Percentiles rank a stretch among this genome's conserved stretches.
phyloP scores from a whole-genome alignment of 1,140 invertebrate genomes.

The Drosophila pseudoobscura region DNA sequence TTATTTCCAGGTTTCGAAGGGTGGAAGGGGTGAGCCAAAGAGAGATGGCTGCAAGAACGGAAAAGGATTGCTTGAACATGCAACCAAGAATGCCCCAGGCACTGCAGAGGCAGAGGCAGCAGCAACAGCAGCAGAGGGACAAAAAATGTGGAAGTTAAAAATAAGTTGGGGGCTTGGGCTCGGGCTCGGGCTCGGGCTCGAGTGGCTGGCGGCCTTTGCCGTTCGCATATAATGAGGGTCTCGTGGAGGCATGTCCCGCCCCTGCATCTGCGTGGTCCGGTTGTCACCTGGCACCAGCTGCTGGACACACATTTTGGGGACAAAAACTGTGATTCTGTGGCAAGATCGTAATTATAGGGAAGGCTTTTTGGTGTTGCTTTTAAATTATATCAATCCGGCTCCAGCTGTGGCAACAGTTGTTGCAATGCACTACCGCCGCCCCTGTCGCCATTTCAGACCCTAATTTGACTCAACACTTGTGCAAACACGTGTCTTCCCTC shows the following conservation, averaged over 20 bases:
- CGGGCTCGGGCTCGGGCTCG: constrained; percentile 20
- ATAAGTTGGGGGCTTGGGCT: constrained; percentile 65
- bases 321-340: constrained; percentile 70
- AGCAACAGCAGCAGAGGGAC: constrained; percentile 14
- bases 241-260: constrained; percentile 12
- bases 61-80: constrained; percentile 80
- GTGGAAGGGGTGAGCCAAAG: constrained; percentile 19
- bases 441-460: background rate
- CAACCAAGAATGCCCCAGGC: constrained; percentile 68
- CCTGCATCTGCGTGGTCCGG: constrained; percentile 19
- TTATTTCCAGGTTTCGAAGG: constrained; percentile 56
- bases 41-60: constrained; percentile 44
- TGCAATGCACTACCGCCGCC: background rate
- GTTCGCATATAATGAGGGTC: constrained; percentile 80
- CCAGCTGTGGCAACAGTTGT: constrained; percentile 21
- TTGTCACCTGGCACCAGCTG: constrained; percentile 69
- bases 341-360: constrained; percentile 24
- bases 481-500: constrained; percentile 26
- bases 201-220: constrained; percentile 67
- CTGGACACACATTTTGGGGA: constrained; percentile 55
- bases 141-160: constrained; percentile 77
- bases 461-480: constrained; percentile 24
- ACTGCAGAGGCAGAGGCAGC: constrained; percentile 15
- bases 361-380: constrained; percentile 33
- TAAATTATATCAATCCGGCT: constrained; percentile 32